phyloP scores from a whole-genome alignment of 53 echinoderm and acorn worm species.

The Hippasteria phrygiana region DNA sequence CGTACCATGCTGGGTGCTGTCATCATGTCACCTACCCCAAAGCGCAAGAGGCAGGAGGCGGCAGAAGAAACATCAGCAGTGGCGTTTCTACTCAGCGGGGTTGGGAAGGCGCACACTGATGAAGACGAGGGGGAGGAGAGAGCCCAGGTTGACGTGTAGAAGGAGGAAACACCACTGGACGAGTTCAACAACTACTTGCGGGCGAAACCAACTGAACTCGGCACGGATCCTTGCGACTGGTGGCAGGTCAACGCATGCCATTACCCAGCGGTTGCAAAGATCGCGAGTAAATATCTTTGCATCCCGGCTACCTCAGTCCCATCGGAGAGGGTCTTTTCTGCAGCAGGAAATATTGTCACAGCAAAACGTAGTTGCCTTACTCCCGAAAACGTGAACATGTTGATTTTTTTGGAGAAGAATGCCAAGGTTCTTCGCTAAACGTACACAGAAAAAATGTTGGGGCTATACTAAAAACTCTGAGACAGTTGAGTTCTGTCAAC shows the following conservation, averaged over 20 bases:
- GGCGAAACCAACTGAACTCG: too few relatives aligned
- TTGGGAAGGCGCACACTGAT: background rate
- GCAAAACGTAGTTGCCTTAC: too few relatives aligned
- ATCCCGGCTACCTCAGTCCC: too few relatives aligned
- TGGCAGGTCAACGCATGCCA: background rate
- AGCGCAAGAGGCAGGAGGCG: background rate
- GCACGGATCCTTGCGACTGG: slow-evolving; percentile 12
- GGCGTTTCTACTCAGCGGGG: background rate
- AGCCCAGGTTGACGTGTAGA: background rate
- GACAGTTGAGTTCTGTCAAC: too few relatives aligned
- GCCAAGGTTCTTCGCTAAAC: too few relatives aligned
- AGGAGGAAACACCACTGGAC: background rate
- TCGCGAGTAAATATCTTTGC: background rate
- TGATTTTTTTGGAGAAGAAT: too few relatives aligned
- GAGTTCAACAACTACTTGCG: background rate
- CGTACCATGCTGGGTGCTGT: background rate
- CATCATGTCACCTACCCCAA: background rate
- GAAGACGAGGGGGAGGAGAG: background rate
- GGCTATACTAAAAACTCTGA: too few relatives aligned
- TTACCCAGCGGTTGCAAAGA: background rate
- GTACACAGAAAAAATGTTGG: too few relatives aligned
- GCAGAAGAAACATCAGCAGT: background rate
- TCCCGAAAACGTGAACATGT: too few relatives aligned
- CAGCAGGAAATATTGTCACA: too few relatives aligned
- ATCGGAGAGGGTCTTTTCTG: too few relatives aligned